These are phyloP conservation scores for Trissolcus basalis DNA, from an alignment of 1,140 invertebrate genomes.

Conservation along the genomic window DNA sequence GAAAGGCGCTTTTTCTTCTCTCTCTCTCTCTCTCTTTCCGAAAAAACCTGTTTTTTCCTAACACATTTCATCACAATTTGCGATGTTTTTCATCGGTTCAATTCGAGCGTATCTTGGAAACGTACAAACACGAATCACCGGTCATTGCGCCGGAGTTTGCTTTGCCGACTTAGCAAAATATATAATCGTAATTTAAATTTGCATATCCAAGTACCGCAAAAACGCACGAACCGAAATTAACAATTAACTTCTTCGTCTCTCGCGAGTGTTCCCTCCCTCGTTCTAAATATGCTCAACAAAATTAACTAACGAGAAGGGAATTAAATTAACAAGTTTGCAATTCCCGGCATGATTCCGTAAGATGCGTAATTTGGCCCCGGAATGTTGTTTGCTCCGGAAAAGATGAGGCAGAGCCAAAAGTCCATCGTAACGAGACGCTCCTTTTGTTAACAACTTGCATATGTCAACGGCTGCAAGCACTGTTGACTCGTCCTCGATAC, in stretches of 20 bases:
- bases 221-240: slow-evolving; percentile 21
- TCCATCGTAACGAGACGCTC: slow-evolving; percentile 12
- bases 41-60: too few relatives aligned
- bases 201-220: slow-evolving; percentile 8
- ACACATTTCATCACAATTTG: too few relatives aligned
- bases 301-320: slow-evolving; percentile 7
- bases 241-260: slow-evolving; percentile 12
- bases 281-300: not conserved
- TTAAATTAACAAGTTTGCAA: slow-evolving; percentile 25
- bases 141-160: not conserved
- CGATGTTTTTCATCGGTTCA: too few relatives aligned
- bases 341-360: slow-evolving; percentile 15
- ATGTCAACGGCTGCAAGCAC: slow-evolving; percentile 11
- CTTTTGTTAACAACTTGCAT: slow-evolving; percentile 17
- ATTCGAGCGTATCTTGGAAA: too few relatives aligned
- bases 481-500: slow-evolving; percentile 10
- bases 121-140: not conserved
- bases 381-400: slow-evolving; percentile 20
- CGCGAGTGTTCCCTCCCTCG: too few relatives aligned
- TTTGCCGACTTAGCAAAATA: not conserved
- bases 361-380: slow-evolving; percentile 4
- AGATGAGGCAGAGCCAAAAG: slow-evolving; percentile 7
- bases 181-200: slow-evolving; percentile 23
- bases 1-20: too few relatives aligned
- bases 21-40: too few relatives aligned